Evolutionary conservation across 2,113 vertebrate species (phyloP), one percentile per base, ranked within the genome.

Genomic region (Myotis davidii): DNA sequence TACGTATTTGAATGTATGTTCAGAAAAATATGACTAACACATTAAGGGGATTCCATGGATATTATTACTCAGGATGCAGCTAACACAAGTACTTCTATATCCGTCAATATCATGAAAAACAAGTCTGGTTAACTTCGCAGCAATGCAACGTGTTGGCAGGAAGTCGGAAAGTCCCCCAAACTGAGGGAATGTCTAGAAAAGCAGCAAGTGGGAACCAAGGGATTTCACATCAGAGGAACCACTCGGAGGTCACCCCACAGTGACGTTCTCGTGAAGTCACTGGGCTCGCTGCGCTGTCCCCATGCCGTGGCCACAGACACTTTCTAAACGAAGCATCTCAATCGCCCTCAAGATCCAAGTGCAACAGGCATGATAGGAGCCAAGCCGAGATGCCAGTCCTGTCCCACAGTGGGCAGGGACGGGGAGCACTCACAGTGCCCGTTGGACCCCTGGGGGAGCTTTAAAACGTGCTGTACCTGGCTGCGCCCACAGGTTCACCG

Each of bases 91-190:
- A 3, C 42, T 54, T 56, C 64, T 84, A 87, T 70, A 56, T 65
- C 27, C 88, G 73, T 77, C 69, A 21, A 78, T 86, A 86, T 72
- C 54, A 85, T 91, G 61, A 52, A 86, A 93, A 85, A 34, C 34
- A 34, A 45, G 16, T 42, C 59, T 50, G 48, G 29, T 76, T 54
- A 73, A 67, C 74, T 90, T 42, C 61, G 45, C 6, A 52, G 64
- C 84, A 84, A 56, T 25, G 32, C 8, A 64, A 39, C 42, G 82
- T 59, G 32, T 67, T 34, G 21, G 56, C 77, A 74, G 52, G 72
- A 91, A 93, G 59, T 74, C n/a, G 54, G 48, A 48, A 94, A 39
- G 54, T 34, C 14, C 16, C n/a, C 76, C 3, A n/a, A 69, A 72
- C 0, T 7, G 17, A 74, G 18, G 27, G 27, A 39, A 29, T 32